These are phyloP conservation scores for Centropristis striata DNA, from an alignment of 2,113 vertebrate species.

Conservation along the genomic window DNA sequence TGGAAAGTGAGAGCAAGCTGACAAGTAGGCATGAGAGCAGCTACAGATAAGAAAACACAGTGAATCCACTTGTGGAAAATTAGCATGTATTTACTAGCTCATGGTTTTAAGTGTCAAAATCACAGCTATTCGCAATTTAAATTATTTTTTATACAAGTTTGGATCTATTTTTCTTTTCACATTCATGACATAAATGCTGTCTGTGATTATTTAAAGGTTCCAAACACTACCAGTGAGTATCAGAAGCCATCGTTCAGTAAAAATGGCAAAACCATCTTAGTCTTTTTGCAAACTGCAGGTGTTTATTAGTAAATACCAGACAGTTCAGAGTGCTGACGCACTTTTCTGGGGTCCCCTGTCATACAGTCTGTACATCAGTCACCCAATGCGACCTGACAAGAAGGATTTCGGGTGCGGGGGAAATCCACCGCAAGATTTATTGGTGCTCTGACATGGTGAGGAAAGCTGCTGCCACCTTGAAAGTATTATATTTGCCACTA, in stretches of 20 bases:
- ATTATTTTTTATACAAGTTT: background rate
- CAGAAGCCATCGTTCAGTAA: background rate
- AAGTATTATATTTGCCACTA: conserved; percentile 37
- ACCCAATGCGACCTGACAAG: conserved; percentile 46
- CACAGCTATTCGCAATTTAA: conserved; percentile 1
- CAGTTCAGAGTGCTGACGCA: conserved; percentile 51
- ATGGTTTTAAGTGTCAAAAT: conserved; percentile 15
- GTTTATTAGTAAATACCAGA: conserved; percentile 37
- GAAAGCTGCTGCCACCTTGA: conserved; percentile 43
- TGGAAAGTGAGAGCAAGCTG: conserved; percentile 67
- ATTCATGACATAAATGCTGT: background rate
- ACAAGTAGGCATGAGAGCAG: conserved; percentile 24
- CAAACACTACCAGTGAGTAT: background rate
- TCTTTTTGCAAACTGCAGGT: background rate
- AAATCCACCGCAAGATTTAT: conserved; percentile 57
- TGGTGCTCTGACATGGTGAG: conserved; percentile 20
- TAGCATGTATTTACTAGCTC: conserved; percentile 3
- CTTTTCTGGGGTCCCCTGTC: conserved; percentile 14
- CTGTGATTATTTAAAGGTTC: background rate
- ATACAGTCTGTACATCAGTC: conserved; percentile 26
- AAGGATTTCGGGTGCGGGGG: conserved; percentile 26
- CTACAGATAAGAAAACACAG: conserved; percentile 22
- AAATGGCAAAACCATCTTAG: background rate
- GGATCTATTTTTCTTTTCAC: background rate
- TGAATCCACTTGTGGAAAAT: conserved; percentile 45